These are phyloP conservation scores for Sesia apiformis DNA, from an alignment of 2,888 invertebrate genomes.

Conservation along the genomic window DNA sequence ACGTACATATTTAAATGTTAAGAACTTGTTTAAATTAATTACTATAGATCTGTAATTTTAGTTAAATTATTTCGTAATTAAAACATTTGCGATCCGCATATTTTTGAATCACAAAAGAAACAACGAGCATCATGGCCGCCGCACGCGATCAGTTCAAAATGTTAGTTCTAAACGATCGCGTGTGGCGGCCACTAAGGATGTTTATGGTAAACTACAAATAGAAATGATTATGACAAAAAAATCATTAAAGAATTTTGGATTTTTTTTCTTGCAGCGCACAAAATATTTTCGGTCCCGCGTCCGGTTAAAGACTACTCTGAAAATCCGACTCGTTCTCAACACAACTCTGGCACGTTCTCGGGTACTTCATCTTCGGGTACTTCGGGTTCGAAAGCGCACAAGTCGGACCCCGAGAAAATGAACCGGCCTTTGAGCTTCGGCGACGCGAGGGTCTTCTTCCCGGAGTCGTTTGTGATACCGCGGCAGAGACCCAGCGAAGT, in stretches of 20 bases:
- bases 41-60: too few species aligned
- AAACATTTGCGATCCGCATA: too few species aligned
- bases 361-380: constrained; percentile 67
- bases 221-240: too few species aligned
- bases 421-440: constrained; percentile 56
- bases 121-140: too few species aligned
- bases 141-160: too few species aligned
- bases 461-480: constrained; percentile 67
- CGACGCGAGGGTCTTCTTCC: constrained; percentile 65
- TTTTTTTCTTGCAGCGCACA: constrained; percentile 43
- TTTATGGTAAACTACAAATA: too few species aligned
- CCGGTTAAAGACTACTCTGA: constrained; percentile 44
- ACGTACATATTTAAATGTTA: constrained; percentile 16
- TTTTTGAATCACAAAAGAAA: too few species aligned
- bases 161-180: too few species aligned
- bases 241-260: too few species aligned
- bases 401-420: constrained; percentile 44
- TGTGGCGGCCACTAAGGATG: too few species aligned
- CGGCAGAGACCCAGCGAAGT: constrained; percentile 53
- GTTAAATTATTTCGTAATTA: too few species aligned
- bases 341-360: constrained; percentile 56
- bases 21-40: too few species aligned
- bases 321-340: constrained; percentile 35
- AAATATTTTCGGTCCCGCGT: constrained; percentile 48
- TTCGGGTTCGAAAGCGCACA: constrained; percentile 58